Evolutionary conservation across 2,113 vertebrate species (phyloP), one percentile per base, ranked within the genome.

Genomic region (Ariopsis seemanni): DNA sequence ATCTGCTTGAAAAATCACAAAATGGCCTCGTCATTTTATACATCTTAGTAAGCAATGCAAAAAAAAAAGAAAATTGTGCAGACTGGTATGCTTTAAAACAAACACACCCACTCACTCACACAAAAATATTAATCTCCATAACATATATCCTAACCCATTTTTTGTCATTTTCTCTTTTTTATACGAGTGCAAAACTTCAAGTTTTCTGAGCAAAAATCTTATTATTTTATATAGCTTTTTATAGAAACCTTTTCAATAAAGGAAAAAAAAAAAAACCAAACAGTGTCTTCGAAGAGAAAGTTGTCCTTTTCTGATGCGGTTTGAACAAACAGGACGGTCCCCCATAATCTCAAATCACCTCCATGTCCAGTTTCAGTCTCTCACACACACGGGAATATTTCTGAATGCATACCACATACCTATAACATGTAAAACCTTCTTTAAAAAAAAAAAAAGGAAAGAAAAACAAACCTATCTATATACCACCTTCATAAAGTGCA

Each of bases 401-500:
- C 52, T 87, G 82, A 87, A 87, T 78, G 75, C 80, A 89, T 74
- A 89, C 82, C 82, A 71, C 87, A 86, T 82, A 88, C 30, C 86
- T 86, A 90, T 82, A 79, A 89, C 80, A 72, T 86, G 77, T 87
- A 88, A 88, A 90, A 89, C 86, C 48, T 86, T 83, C 80, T 58
- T 75, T 63, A 75, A 86, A 69, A 52, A n/a, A 62, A 93, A 93
- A 91, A 94, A 93, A 90, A 63, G 72, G 75, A 48, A 77, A 30
- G 34, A 72, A 87, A 72, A 85, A 91, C 92, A 93, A 91, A 94
- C 92, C 89, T 91, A 93, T 90, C 94, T 94, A 95, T 95, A 94
- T 95, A 94, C 94, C 93, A 91, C 95, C 95, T 95, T 93, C 95
- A 95, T 98, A 98, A 98, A 98, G 97, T 98, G 97, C 96, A 96